A percentile compares a stretch with the other conserved stretches of the same genome.
Conservation (phyloP, 2,113 vertebrate species). For the Clinocottus analis region DNA sequence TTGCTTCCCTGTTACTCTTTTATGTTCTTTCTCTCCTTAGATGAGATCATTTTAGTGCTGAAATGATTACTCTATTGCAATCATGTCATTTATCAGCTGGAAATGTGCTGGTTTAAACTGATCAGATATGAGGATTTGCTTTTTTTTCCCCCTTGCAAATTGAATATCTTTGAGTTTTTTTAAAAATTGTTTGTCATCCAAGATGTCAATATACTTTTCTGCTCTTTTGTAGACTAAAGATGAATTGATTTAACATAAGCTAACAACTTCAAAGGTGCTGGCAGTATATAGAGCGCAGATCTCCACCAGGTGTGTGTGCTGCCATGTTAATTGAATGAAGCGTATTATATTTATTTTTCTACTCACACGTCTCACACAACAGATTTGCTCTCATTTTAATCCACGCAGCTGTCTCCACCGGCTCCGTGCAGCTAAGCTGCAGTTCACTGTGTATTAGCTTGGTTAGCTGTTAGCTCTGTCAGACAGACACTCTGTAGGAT, state of each 20-base stretch:
- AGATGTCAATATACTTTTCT: neutral
- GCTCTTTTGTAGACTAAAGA: neutral
- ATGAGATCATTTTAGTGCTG: conserved; percentile 13
- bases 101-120: too few relatives aligned
- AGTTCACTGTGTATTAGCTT: neutral
- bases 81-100: conserved; percentile 1
- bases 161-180: conserved; percentile 3
- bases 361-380: neutral
- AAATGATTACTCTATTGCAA: conserved; percentile 16
- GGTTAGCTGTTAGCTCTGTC: neutral
- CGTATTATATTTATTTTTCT: neutral
- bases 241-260: neutral
- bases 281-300: neutral
- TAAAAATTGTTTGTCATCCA: neutral
- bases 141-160: neutral
- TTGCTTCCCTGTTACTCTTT: conserved; percentile 6
- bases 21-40: neutral
- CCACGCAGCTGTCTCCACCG: neutral
- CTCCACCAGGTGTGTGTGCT: neutral
- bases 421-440: neutral
- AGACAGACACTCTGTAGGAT: neutral
- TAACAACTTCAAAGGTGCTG: neutral
- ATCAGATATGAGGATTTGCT: neutral
- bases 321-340: neutral
- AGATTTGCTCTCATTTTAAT: neutral